Conservation (phyloP, 2,113 vertebrate genomes). For the Hemichromis elongatus region DNA sequence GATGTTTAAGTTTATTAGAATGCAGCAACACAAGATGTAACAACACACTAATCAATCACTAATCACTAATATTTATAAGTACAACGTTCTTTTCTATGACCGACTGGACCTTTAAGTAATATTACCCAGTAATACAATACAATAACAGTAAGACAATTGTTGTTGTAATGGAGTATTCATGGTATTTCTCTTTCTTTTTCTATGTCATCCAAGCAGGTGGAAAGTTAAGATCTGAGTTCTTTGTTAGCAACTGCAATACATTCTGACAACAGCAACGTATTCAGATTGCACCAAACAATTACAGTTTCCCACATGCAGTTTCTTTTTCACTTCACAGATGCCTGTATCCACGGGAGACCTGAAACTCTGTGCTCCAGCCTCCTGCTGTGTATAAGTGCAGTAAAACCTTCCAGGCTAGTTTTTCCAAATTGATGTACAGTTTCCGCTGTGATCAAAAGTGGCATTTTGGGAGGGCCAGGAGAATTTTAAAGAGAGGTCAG, state of each 20-base stretch:
- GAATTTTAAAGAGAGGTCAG: slow-evolving; percentile 28
- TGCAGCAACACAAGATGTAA: not conserved
- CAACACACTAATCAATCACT: not conserved
- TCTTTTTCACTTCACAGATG: not conserved
- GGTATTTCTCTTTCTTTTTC: not conserved
- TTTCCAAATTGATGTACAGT: slow-evolving; percentile 39
- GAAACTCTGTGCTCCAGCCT: not conserved
- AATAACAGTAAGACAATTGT: not conserved
- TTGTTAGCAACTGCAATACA: not conserved
- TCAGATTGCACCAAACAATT: not conserved
- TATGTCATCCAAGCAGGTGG: not conserved
- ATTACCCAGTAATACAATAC: not conserved
- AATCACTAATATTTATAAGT: not conserved
- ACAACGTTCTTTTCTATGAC: not conserved
- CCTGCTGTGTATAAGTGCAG: slow-evolving; percentile 1
- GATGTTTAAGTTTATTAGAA: not conserved
- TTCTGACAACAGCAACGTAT: no score
- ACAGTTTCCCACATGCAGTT: not conserved
- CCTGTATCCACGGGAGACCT: slow-evolving; percentile 5
- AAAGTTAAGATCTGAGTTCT: not conserved
- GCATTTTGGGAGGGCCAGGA: slow-evolving; percentile 1
- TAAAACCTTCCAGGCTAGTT: slow-evolving; percentile 20
- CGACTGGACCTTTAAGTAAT: not conserved
- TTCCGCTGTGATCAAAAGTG: slow-evolving; percentile 28
- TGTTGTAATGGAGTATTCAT: not conserved